Percentiles rank a stretch among this genome's conserved stretches.
Conservation (phyloP, 2,797 vertebrate genomes). For the Chelon labrosus region DNA sequence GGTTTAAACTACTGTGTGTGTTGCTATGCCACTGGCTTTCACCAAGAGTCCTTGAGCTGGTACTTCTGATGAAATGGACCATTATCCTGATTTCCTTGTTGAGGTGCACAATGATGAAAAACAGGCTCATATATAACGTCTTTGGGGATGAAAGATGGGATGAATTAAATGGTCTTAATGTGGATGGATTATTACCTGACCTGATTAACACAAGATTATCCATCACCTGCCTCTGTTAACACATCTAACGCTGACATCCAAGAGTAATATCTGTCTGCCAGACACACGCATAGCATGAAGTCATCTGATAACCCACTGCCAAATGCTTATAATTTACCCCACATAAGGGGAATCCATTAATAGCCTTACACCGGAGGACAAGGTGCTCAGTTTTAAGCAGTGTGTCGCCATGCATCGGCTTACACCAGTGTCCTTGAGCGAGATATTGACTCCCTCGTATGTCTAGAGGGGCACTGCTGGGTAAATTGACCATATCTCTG, state of each 20-base stretch:
- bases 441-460: background rate
- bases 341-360: background rate
- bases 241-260: no score
- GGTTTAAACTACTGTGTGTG: no score
- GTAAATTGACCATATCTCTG: background rate
- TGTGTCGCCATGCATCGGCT: no score
- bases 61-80: background rate
- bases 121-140: background rate
- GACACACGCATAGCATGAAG: no score
- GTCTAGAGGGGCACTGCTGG: background rate
- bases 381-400: background rate
- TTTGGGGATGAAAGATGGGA: background rate
- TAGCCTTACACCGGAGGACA: background rate
- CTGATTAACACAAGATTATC: no score
- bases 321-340: conserved; percentile 1
- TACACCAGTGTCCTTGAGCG: background rate
- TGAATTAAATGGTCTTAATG: no score
- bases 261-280: no score
- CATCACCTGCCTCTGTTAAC: no score
- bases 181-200: no score
- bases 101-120: background rate
- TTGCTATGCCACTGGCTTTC: no score
- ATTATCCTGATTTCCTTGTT: background rate
- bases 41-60: background rate
- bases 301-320: background rate